Evolutionary conservation across 2,113 vertebrate genomes (phyloP), one percentile per base, ranked within the genome.

Genomic region (Scatophagus argus): DNA sequence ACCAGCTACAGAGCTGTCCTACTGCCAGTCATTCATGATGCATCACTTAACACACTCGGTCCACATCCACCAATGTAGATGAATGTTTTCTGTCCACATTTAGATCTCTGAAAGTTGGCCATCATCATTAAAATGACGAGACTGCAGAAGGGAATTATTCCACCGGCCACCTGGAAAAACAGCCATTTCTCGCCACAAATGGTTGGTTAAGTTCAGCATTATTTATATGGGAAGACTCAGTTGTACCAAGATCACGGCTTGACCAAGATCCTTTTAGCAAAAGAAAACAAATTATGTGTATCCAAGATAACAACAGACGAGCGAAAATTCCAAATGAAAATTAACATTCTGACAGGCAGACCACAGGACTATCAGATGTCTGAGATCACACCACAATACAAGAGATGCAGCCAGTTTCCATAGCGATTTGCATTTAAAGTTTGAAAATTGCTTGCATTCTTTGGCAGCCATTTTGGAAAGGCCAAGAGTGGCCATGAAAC

Each of bases 21-120:
- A 29, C 87, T 71, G 84, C 83, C 87, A 82, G 71, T 82, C 82
- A 81, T 58, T 84, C 65, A 61, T 56, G 63, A 85, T 86, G 81
- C 89, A 84, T 91, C 84, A 77, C 78, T 81, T 73, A 72, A 68
- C 78, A 77, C 74, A 21, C 63, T 39, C 70, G 47, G 69, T 36
- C 49, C 54, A 17, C 10, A 25, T 75, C 63, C 52, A 55, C 27
- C 44, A 47, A 10, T 19, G 36, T 46, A 46, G 47, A 72, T 44
- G 21, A 19, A 43, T 44, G 8, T 44, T 64, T 64, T 44, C 39
- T 52, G 19, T 27, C 31, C 25, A 32, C 68, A 56, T 2, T 41
- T 74, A 0, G 3, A 23, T 60, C 34, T 43, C 23, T 3, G 8
- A 59, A 16, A 55, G 34, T 31, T 43, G 23, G 47, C 44, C n/a